Conservation (phyloP, 2,797 vertebrate species). For the Liasis olivaceus region DNA sequence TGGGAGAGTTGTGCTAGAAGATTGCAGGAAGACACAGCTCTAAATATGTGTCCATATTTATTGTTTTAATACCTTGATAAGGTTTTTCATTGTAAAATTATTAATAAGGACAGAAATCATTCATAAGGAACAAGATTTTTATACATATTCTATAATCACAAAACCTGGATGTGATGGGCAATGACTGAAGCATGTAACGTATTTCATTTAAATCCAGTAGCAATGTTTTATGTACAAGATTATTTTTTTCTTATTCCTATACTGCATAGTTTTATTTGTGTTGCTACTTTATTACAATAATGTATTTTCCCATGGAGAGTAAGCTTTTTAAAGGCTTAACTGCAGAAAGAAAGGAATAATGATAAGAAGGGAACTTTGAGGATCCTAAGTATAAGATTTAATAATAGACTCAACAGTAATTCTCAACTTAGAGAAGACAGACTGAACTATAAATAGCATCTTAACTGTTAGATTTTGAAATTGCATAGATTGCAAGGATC, state of each 20-base stretch:
- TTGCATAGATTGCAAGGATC: neutral
- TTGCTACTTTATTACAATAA: neutral
- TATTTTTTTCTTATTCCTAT: neutral
- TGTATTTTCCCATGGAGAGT: neutral
- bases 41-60: neutral
- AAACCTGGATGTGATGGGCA: neutral
- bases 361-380: neutral
- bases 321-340: neutral
- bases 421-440: neutral
- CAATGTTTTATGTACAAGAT: neutral
- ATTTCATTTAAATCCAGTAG: neutral
- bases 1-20: neutral
- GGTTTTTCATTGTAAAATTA: neutral
- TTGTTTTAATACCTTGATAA: neutral
- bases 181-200: neutral
- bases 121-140: neutral
- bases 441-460: neutral
- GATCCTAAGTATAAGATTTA: neutral
- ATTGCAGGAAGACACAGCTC: neutral
- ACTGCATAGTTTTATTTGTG: constrained; percentile 4
- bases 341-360: neutral
- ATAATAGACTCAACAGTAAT: neutral
- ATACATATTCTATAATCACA: neutral
- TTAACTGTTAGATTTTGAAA: neutral
- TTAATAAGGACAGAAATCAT: neutral